Evolutionary conservation across 2,797 vertebrate genomes (phyloP), one percentile per base, ranked within the genome.

Genomic region (Coranthus polyacanthus): DNA sequence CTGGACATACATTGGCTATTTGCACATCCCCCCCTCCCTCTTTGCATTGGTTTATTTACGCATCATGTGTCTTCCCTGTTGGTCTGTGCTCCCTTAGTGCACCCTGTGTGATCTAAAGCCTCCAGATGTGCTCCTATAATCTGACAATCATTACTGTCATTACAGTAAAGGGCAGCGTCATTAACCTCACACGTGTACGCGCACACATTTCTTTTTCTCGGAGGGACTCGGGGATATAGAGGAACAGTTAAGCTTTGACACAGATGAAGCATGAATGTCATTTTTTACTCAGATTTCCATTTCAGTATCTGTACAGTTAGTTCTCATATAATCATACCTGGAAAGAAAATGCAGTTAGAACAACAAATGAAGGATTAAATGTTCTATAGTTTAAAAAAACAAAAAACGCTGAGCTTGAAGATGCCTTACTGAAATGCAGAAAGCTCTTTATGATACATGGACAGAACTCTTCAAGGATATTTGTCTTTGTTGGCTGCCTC

Each of bases 91-190:
- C 54, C 44, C 56, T n/a, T 9, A 11, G 65, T 78, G 69, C 66
- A 36, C 62, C 54, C 57, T 65, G 43, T 68, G 3, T 9, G 75
- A 78, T 84, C 64, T 39, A n/a, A 65, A 49, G 45, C 69, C 62
- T 80, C 79, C 87, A 86, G 85, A 89, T 88, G 81, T 83, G 81
- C 64, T 81, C 52, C 67, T 60, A 51, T 70, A 72, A 57, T 58
- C 62, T 36, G 47, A n/a, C 68, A 75, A 87, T 87, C 76, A 82
- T 77, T 75, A 74, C 80, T 69, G 61, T 81, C 81, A 76, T 84
- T 79, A 72, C 71, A 79, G 72, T 65, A 79, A 85, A 77, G 70
- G 74, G 60, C 75, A 72, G 59, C 58, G 22, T 79, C 77, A 82
- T 85, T 90, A 84, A 75, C 74, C 78, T 36, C 34, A 20, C 36